Base-by-base conservation (phyloP, 2,113 vertebrate species). In the Mustela nigripes region DNA sequence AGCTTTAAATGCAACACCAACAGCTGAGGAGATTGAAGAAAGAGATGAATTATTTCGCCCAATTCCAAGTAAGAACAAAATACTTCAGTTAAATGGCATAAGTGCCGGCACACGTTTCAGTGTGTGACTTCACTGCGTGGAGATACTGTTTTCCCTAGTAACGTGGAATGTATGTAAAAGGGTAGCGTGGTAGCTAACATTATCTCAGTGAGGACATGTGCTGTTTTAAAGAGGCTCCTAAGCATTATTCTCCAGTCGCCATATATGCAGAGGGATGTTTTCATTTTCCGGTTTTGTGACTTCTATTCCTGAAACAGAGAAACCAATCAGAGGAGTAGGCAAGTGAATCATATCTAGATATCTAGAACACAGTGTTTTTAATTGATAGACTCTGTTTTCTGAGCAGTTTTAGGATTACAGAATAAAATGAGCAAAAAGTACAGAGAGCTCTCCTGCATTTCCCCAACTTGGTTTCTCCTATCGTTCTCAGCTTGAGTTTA, bases 11-110 rank as follows among this genome's bases (percentile, higher is more conserved):
- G 76, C 2, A 82, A 62, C 63, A 4, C 16, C 39, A 42, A 0
- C 26, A 53, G 1, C 16, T n/a, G 31, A 10, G 2, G 33, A 67
- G 0, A 24, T 26, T 48, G 22, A 28, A 31, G 83, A 58, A 42
- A 95, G 36, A 97, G 78, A 98, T 92, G 18, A 79, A 82, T 93
- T 96, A 62, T 97, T 80, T 89, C 56, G 63, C 6, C 24, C 97
- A 93, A 48, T 97, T 98, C 97, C 98, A 98, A 15, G 97, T 98
- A 97, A 98, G 98, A 91, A 92, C 48, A 95, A 90, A 94, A 58
- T 56, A 58, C 7, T 88, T 97, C 42, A 84, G 16, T 63, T 94
- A 87, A 94, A 87, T 39, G 62, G 18, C 79, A 69, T 28, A 90
- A 71, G 69, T 76, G 67, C 50, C 22, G 0, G 4, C 42, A 92